phyloP scores from a whole-genome alignment of 2,797 vertebrate genomes.

The Propithecus deckenii region DNA sequence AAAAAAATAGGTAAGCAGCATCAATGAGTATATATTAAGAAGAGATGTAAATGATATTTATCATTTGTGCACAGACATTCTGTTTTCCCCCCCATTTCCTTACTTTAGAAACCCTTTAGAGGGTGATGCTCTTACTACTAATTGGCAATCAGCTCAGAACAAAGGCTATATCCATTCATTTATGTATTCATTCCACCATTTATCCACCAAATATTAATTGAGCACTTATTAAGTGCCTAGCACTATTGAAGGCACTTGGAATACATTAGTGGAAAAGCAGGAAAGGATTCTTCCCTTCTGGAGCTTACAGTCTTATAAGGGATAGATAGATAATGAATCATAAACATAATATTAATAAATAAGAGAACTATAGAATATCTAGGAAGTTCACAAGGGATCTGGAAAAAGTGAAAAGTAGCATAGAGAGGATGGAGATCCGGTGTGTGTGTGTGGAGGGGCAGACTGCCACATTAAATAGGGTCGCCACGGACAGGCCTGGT shows the following conservation, averaged over 20 bases:
- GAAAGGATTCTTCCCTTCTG: not conserved
- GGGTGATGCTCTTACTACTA: not conserved
- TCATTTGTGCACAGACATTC: not conserved
- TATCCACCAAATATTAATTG: not conserved
- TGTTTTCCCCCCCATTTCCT: not conserved
- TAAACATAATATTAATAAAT: not conserved
- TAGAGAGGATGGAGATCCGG: not conserved
- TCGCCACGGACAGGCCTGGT: not conserved
- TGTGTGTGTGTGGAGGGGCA: no score
- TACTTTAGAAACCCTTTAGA: not conserved
- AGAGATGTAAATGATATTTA: not conserved
- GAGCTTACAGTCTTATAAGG: not conserved
- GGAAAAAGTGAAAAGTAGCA: not conserved
- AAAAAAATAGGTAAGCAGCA: not conserved
- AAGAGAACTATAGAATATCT: not conserved
- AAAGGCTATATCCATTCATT: not conserved
- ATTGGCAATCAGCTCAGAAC: not conserved
- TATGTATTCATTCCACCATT: not conserved
- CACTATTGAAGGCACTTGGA: not conserved
- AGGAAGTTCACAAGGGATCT: not conserved
- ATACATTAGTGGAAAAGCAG: not conserved
- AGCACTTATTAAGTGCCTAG: not conserved
- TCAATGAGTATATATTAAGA: not conserved
- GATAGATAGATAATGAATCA: not conserved
- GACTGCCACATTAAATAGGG: not conserved